Percentiles rank a stretch among this genome's conserved stretches.
These are phyloP conservation scores for Drosophila austrosaltans DNA, from an alignment of 2,888 invertebrate genomes.

Conservation along the genomic window DNA sequence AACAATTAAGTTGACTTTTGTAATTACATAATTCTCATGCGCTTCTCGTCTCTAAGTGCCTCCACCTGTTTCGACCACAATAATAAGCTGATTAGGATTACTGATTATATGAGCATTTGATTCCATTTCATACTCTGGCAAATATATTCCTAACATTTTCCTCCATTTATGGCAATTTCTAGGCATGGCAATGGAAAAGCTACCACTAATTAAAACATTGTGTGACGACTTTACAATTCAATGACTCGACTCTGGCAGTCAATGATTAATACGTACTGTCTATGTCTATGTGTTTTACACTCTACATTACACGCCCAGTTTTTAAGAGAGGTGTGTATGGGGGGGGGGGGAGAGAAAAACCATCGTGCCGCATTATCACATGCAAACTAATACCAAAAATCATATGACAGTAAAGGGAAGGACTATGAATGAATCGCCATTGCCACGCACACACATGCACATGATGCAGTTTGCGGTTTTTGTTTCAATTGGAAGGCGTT, in stretches of 20 bases:
- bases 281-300: conserved; percentile 36
- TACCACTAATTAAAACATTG: conserved; percentile 48
- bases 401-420: conserved; percentile 23
- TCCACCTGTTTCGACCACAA: background rate
- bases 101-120: conserved; percentile 16
- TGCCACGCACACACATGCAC: conserved; percentile 16
- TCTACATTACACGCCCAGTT: conserved; percentile 35
- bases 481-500: conserved; percentile 34
- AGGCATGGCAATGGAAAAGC: background rate
- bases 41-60: too few species aligned
- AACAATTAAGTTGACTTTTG: too few species aligned
- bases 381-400: background rate
- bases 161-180: conserved; percentile 1
- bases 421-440: background rate
- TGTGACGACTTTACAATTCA: conserved; percentile 9
- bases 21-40: too few species aligned
- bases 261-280: conserved; percentile 16
- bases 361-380: background rate
- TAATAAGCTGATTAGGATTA: background rate
- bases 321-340: background rate
- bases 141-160: background rate
- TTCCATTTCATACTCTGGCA: background rate
- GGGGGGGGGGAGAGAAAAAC: background rate
- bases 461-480: conserved; percentile 47
- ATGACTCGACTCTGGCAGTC: conserved; percentile 17